phyloP scores from a whole-genome alignment of 2,888 invertebrate genomes.

The Eulithis testata region DNA sequence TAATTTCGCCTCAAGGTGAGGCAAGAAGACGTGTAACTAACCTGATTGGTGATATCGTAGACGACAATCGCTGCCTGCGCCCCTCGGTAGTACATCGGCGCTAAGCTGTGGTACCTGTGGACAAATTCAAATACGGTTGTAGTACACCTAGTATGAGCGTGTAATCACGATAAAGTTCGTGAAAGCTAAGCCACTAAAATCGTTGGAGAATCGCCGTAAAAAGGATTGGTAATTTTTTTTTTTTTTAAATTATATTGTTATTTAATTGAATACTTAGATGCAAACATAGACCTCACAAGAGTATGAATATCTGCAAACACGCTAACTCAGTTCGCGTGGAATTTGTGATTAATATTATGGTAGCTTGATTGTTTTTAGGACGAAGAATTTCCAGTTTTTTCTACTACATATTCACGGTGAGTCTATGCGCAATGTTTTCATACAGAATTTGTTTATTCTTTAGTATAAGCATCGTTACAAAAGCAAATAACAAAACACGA shows the following conservation, averaged over 20 bases:
- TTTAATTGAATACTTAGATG: no score
- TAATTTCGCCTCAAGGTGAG: no score
- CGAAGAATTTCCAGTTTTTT: conserved; percentile 8
- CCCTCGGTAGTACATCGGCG: conserved; percentile 99
- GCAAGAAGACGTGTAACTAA: conserved; percentile 50
- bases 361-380: conserved; percentile 9
- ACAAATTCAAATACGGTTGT: neutral
- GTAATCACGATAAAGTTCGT: neutral
- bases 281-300: no score
- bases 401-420: neutral
- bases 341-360: conserved; percentile 26
- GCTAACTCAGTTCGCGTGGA: conserved; percentile 13
- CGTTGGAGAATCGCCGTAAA: no score
- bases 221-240: no score
- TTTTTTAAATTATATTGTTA: no score
- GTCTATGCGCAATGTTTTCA: neutral
- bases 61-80: conserved; percentile 99
- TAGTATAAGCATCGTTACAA: neutral
- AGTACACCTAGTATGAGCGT: neutral
- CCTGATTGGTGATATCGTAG: conserved; percentile 99
- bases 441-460: neutral
- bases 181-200: no score
- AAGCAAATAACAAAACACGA: neutral
- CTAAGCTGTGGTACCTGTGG: conserved; percentile 97
- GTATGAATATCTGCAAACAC: conserved; percentile 9